phyloP scores from a whole-genome alignment of 2,888 invertebrate genomes.

The Mylabris sibirica region DNA sequence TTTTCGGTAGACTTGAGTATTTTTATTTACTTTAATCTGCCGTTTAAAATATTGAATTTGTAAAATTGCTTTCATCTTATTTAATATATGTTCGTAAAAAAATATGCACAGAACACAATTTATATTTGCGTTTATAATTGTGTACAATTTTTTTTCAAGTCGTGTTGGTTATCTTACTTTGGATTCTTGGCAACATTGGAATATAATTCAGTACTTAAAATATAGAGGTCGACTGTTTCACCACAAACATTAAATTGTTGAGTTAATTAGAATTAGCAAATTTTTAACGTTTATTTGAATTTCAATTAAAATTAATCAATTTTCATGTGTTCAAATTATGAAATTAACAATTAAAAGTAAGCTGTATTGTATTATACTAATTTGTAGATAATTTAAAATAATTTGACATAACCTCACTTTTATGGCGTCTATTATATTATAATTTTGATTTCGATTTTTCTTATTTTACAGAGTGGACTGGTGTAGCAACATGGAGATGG shows the following conservation, averaged over 20 bases:
- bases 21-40: too few relatives aligned
- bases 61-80: too few relatives aligned
- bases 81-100: too few relatives aligned
- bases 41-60: too few relatives aligned
- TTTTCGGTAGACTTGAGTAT: too few relatives aligned
- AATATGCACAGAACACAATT: too few relatives aligned
- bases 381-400: background rate
- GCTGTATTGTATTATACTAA: slow-evolving; percentile 4
- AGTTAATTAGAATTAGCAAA: background rate
- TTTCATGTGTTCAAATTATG: slow-evolving; percentile 30
- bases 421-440: background rate
- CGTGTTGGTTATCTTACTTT: too few relatives aligned
- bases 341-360: slow-evolving; percentile 42
- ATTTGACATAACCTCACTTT: slow-evolving; percentile 27
- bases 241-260: background rate
- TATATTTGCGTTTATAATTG: too few relatives aligned
- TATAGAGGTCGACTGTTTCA: background rate
- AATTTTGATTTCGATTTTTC: background rate
- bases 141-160: too few relatives aligned
- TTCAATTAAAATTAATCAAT: background rate
- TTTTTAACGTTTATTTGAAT: background rate
- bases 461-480: slow-evolving; percentile 78
- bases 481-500: slow-evolving; percentile 99
- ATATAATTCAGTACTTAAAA: too few relatives aligned
- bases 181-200: too few relatives aligned